A percentile compares a stretch with the other conserved stretches of the same genome.
Conservation (phyloP, 2,797 vertebrate species). For the Oceanodroma leucorhoa region DNA sequence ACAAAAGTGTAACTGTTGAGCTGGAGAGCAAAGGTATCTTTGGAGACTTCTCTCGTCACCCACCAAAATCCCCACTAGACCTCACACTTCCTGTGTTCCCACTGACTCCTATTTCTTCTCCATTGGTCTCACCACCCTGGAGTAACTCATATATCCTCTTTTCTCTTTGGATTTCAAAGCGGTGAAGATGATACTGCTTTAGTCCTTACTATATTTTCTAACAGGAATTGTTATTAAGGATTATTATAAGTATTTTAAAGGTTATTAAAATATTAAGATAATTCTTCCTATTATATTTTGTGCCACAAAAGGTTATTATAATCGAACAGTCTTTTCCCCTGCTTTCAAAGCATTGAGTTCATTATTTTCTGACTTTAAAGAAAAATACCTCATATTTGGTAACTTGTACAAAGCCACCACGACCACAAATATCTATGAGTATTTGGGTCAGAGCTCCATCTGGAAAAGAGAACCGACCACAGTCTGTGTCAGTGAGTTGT, state of each 20-base stretch:
- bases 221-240: neutral
- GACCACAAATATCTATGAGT: neutral
- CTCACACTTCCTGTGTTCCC: neutral
- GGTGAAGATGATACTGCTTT: neutral
- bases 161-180: neutral
- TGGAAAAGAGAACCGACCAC: neutral
- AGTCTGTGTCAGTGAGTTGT: neutral
- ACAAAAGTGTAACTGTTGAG: neutral
- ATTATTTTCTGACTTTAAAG: neutral
- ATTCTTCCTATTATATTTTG: neutral
- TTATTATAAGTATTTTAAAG: neutral
- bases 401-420: neutral
- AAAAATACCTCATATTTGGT: neutral
- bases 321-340: neutral
- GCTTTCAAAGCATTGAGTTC: neutral
- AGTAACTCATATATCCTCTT: neutral
- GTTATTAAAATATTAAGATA: neutral
- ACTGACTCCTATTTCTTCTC: neutral
- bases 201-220: neutral
- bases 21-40: neutral
- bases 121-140: neutral
- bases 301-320: neutral
- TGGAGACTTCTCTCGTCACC: neutral
- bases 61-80: neutral
- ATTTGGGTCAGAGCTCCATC: neutral